Conservation (phyloP, 2,113 vertebrate genomes). For the Sapayoa aenigma region DNA sequence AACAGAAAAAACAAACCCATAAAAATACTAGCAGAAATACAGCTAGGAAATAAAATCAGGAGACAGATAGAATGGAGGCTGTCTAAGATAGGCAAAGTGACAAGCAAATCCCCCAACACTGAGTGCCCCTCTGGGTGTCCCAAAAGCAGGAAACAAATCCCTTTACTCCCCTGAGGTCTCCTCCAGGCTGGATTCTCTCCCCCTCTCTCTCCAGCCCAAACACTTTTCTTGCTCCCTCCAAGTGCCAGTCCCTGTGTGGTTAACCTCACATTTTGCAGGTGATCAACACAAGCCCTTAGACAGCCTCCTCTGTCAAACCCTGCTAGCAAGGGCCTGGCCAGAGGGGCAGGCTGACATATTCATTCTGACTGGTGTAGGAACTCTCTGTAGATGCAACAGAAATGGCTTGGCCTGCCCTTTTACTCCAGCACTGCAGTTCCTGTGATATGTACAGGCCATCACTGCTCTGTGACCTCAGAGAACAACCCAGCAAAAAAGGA, state of each 20-base stretch:
- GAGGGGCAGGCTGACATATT: neutral
- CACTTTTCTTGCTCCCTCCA: neutral
- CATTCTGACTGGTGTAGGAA: neutral
- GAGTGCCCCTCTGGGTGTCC: no score
- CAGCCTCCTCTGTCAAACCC: neutral
- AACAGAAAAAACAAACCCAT: neutral
- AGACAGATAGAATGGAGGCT: neutral
- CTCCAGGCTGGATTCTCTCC: neutral
- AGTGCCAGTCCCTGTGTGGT: neutral
- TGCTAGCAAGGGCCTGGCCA: neutral
- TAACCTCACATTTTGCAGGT: neutral
- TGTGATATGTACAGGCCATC: neutral
- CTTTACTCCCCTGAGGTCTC: neutral
- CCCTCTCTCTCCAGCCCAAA: neutral
- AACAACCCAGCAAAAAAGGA: neutral
- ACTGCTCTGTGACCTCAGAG: neutral
- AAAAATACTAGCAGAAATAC: conserved; percentile 4
- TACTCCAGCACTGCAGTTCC: neutral
- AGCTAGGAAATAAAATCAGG: neutral
- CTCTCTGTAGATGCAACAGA: neutral
- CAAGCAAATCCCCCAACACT: neutral
- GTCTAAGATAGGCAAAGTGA: neutral
- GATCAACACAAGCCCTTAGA: neutral
- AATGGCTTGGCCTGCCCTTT: neutral
- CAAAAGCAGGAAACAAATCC: neutral